Evolutionary conservation across 2,888 invertebrate genomes (phyloP).

Genomic region (Orchesella flavescens): DNA sequence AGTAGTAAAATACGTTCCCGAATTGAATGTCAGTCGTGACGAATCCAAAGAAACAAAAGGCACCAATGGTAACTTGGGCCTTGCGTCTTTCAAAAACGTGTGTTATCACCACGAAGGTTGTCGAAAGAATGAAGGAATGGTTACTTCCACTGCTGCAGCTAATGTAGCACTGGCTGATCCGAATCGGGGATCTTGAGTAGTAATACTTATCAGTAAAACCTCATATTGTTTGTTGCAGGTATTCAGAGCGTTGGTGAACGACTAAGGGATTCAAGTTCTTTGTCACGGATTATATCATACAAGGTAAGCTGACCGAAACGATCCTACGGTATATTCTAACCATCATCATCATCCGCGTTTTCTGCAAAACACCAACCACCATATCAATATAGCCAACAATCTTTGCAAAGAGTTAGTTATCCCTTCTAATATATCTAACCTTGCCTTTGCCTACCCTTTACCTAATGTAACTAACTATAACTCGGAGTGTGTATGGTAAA

Average conservation of each 20-base stretch:
- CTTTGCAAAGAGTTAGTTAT: conserved; percentile 13
- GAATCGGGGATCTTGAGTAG: conserved; percentile 52
- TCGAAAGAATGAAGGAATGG: conserved; percentile 45
- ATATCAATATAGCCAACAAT: background rate
- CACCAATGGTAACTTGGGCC: conserved; percentile 40
- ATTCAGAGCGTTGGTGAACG: conserved; percentile 65
- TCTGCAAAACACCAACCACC: background rate
- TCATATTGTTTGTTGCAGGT: conserved; percentile 36
- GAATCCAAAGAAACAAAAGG: conserved; percentile 22
- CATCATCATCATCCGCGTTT: conserved; percentile 48
- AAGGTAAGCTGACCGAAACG: conserved; percentile 61
- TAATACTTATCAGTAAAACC: conserved; percentile 50
- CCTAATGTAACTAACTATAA: background rate
- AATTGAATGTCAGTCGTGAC: conserved; percentile 29
- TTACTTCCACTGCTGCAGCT: conserved; percentile 50
- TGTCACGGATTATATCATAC: conserved; percentile 71
- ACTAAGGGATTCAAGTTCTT: conserved; percentile 71
- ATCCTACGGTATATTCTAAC: conserved; percentile 64
- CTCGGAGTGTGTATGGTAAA: background rate
- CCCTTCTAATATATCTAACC: conserved; percentile 32
- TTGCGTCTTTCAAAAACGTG: conserved; percentile 17
- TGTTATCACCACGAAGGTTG: conserved; percentile 51
- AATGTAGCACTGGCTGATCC: conserved; percentile 55
- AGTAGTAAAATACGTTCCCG: conserved; percentile 2
- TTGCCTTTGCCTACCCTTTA: conserved; percentile 25